Evolutionary conservation across 2,888 invertebrate species (phyloP).

Genomic region (Mactromeris polynyma): DNA sequence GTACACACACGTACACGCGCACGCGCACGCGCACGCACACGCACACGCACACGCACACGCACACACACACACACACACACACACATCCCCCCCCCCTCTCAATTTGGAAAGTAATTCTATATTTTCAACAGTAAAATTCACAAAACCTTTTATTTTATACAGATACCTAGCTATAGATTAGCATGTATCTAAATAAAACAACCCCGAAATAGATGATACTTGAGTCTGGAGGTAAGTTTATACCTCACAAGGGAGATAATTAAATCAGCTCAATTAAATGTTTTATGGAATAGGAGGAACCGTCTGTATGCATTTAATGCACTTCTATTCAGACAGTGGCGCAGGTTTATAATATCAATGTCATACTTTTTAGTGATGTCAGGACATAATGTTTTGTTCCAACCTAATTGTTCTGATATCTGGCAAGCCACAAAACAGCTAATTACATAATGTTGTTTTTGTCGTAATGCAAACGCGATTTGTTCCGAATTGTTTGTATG

Average conservation of each 20-base stretch:
- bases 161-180: background rate
- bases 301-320: background rate
- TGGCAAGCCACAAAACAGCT: background rate
- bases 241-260: background rate
- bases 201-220: background rate
- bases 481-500: background rate
- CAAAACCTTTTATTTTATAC: background rate
- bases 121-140: background rate
- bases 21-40: too few species aligned
- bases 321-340: background rate
- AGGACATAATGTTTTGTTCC: background rate
- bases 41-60: too few species aligned
- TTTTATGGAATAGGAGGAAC: background rate
- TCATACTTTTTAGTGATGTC: background rate
- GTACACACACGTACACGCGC: too few species aligned
- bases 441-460: background rate
- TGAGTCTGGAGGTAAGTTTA: background rate
- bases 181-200: background rate
- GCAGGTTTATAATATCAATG: background rate
- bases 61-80: too few species aligned
- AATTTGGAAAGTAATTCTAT: background rate
- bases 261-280: background rate
- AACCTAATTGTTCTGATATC: background rate
- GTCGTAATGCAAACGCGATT: background rate
- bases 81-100: too few species aligned